These are phyloP conservation scores for Anoplius nigerrimus DNA, from an alignment of 2,888 invertebrate genomes.

Conservation along the genomic window DNA sequence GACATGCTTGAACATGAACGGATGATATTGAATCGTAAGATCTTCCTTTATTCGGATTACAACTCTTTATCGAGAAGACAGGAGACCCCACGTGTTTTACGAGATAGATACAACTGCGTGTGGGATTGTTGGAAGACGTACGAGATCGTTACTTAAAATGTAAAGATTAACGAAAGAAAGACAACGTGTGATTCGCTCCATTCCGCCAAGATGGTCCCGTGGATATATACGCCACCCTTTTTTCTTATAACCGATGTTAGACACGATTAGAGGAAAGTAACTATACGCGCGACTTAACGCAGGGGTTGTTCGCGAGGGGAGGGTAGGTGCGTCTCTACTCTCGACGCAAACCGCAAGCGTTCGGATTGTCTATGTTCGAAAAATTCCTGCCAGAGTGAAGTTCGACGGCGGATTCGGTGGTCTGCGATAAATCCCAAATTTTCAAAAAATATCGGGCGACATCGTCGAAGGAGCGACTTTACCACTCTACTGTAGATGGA, in stretches of 20 bases:
- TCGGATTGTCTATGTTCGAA: neutral
- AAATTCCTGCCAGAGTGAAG: neutral
- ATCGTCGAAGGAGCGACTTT: too few species aligned
- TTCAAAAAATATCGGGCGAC: too few species aligned
- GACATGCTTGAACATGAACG: conserved; percentile 3
- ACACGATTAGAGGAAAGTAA: too few species aligned
- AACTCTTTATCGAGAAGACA: conserved; percentile 52
- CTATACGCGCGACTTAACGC: too few species aligned
- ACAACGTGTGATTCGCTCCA: conserved; percentile 16
- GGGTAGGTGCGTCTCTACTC: too few species aligned
- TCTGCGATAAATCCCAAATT: too few species aligned
- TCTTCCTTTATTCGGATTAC: conserved; percentile 60
- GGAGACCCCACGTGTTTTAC: conserved; percentile 50
- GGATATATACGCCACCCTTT: conserved; percentile 30
- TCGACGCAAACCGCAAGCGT: neutral
- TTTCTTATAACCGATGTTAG: neutral
- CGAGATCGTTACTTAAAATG: conserved; percentile 55
- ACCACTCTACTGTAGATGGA: too few species aligned
- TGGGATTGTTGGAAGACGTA: conserved; percentile 63
- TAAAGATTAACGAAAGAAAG: conserved; percentile 37
- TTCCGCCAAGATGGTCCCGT: conserved; percentile 52
- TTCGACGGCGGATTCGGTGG: neutral
- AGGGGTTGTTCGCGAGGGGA: too few species aligned
- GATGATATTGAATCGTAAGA: conserved; percentile 52
- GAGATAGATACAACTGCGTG: conserved; percentile 49